Evolutionary conservation across 2,113 vertebrate species (phyloP).

Genomic region (Nycticebus coucang): DNA sequence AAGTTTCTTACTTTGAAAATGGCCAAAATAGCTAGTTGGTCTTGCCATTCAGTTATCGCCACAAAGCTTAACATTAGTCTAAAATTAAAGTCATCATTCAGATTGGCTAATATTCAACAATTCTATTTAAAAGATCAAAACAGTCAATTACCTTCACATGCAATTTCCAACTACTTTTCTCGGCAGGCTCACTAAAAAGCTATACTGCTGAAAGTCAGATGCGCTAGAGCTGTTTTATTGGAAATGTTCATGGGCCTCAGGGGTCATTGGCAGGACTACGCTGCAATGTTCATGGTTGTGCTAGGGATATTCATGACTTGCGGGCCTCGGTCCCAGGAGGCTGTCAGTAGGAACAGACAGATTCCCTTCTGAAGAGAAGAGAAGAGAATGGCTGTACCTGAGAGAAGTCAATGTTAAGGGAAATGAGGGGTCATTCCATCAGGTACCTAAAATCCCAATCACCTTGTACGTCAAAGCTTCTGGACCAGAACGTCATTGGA

Average conservation of each 20-base stretch:
- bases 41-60: neutral
- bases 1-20: neutral
- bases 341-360: neutral
- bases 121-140: neutral
- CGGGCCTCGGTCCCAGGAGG: neutral
- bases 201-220: neutral
- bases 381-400: neutral
- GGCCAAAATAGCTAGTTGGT: neutral
- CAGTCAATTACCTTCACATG: neutral
- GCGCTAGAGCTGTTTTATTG: neutral
- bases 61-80: neutral
- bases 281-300: neutral
- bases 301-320: too few species aligned
- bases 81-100: neutral
- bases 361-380: neutral
- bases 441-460: neutral
- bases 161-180: neutral
- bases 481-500: neutral
- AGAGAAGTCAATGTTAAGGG: neutral
- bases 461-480: neutral
- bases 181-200: neutral
- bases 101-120: neutral
- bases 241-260: neutral
- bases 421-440: neutral
- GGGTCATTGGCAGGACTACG: neutral